Conservation (phyloP, 2,888 invertebrate species). For the Asteroscopus sphinx region DNA sequence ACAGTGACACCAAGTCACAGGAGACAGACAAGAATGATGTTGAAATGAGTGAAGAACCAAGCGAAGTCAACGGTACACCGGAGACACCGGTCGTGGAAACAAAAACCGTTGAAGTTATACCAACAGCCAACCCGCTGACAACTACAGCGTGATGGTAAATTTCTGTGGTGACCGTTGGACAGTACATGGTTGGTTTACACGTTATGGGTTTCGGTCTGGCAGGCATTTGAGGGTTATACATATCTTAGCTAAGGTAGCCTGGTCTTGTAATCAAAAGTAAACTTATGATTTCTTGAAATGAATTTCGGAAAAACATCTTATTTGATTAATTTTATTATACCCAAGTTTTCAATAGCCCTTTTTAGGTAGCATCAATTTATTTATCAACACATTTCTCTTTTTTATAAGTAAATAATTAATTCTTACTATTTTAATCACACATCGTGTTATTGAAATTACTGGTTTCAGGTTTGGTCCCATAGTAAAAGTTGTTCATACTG, state of each 20-base stretch:
- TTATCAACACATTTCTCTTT: slow-evolving; percentile 3
- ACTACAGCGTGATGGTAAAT: slow-evolving; percentile 77
- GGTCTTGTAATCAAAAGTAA: too few relatives aligned
- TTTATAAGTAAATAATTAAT: background rate
- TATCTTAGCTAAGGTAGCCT: slow-evolving; percentile 42
- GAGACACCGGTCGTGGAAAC: slow-evolving; percentile 56
- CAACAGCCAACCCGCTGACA: slow-evolving; percentile 62
- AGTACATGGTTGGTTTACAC: slow-evolving; percentile 55
- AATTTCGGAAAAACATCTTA: too few relatives aligned
- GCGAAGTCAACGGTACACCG: slow-evolving; percentile 72
- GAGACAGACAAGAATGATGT: slow-evolving; percentile 53
- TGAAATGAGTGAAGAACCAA: slow-evolving; percentile 49
- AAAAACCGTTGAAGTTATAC: slow-evolving; percentile 66
- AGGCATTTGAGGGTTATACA: slow-evolving; percentile 34
- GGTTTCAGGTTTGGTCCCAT: too few relatives aligned
- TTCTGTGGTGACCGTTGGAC: slow-evolving; percentile 26
- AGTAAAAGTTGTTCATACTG: too few relatives aligned
- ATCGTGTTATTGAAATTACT: too few relatives aligned
- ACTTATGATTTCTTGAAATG: too few relatives aligned
- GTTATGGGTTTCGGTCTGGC: slow-evolving; percentile 43
- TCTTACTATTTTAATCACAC: too few relatives aligned
- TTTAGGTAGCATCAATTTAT: slow-evolving; percentile 19
- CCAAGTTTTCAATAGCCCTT: background rate
- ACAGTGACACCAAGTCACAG: slow-evolving; percentile 63
- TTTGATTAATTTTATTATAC: background rate